Conservation (phyloP, 2,888 invertebrate species). For the Netelia inedita region DNA sequence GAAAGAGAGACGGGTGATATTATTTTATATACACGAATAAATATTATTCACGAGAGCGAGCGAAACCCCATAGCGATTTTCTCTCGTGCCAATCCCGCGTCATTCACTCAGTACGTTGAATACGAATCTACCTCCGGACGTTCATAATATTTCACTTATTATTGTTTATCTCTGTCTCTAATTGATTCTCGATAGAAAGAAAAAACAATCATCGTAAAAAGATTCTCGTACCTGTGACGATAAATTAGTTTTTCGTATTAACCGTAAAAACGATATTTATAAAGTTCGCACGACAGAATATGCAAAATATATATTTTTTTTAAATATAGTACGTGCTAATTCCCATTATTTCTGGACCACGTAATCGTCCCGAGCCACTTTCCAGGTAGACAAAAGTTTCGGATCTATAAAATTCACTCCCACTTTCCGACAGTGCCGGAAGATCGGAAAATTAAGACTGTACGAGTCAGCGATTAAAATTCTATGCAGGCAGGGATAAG, state of each 20-base stretch:
- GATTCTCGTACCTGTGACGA: no score
- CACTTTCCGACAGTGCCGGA: not conserved
- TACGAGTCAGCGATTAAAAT: constrained; percentile 11
- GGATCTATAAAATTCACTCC: not conserved
- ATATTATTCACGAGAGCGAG: not conserved
- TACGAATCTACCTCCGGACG: no score
- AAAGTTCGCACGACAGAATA: no score
- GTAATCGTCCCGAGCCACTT: not conserved
- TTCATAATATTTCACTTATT: no score
- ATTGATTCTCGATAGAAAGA: no score
- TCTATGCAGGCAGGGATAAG: not conserved
- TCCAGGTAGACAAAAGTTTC: not conserved
- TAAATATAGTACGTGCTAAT: not conserved
- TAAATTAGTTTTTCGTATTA: no score
- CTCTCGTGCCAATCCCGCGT: not conserved
- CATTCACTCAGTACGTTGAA: no score
- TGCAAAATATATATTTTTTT: not conserved
- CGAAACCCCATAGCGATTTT: not conserved
- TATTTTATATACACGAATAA: not conserved
- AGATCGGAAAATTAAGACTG: not conserved
- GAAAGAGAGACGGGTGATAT: not conserved
- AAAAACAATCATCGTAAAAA: no score
- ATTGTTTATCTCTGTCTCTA: no score
- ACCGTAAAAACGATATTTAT: no score
- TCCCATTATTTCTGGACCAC: not conserved